phyloP scores from a whole-genome alignment of 2,797 vertebrate species.

The Gambelia wislizenii region DNA sequence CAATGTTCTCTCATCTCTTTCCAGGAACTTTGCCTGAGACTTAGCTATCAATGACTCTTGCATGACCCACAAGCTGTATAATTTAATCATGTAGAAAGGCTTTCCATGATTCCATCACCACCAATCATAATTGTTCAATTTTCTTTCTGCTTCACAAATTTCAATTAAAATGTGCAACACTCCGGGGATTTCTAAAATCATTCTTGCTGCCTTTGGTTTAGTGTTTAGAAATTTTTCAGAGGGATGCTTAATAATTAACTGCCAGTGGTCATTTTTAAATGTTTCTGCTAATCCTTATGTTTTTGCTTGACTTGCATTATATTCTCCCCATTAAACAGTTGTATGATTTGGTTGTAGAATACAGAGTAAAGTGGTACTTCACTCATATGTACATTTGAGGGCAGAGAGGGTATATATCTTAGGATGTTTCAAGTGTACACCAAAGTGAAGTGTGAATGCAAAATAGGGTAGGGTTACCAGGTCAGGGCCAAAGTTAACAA shows the following conservation, averaged over 20 bases:
- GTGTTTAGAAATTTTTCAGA: slow-evolving; percentile 44
- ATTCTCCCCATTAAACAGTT: slow-evolving; percentile 32
- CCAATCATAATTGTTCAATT: slow-evolving; percentile 59
- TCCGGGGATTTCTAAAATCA: neutral
- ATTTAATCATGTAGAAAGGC: slow-evolving; percentile 55
- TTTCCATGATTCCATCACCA: slow-evolving; percentile 55
- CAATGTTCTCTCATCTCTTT: slow-evolving; percentile 14
- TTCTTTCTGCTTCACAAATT: slow-evolving; percentile 62
- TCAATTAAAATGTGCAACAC: slow-evolving; percentile 62
- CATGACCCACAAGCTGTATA: slow-evolving; percentile 38
- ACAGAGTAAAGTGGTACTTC: neutral
- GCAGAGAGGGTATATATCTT: neutral
- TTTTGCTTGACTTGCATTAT: slow-evolving; percentile 29
- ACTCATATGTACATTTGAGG: neutral
- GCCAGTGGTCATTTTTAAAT: slow-evolving; percentile 35
- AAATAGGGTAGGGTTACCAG: neutral
- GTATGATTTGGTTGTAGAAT: slow-evolving; percentile 43
- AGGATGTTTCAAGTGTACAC: neutral
- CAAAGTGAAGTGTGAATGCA: neutral
- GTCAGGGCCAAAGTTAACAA: no score
- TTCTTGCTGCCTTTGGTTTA: slow-evolving; percentile 29
- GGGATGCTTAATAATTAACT: slow-evolving; percentile 16
- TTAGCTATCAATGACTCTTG: slow-evolving; percentile 18
- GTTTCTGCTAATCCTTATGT: slow-evolving; percentile 30
- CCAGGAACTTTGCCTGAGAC: neutral